Evolutionary conservation across 2,888 invertebrate genomes (phyloP), one percentile per base, ranked within the genome.

Genomic region (Tachina fera): DNA sequence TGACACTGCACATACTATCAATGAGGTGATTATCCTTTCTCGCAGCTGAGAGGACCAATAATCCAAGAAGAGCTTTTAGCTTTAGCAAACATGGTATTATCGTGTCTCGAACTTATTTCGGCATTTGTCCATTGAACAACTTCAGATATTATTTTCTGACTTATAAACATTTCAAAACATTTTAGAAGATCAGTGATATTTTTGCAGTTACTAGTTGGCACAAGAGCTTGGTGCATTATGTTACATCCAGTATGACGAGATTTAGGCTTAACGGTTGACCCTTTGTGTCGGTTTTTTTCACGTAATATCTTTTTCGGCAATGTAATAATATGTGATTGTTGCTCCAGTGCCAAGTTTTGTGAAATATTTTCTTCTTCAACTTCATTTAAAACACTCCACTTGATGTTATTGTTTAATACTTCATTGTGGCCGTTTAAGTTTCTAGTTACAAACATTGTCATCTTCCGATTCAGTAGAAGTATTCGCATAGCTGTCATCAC

Each of bases 81-180:
- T 19, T 1, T 63, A 45, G 63, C 19, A 45, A 16, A 19, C 45
- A 43, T 63, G 63, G 63, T 45, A 16, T 43, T 61, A 61, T 61
- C 16, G 16, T 43, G 63, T 63, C 13, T 60, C 60, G 14, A 63
- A 63, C 43, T 63, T 43, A 63, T 63, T 63, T 63, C 43, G 41
- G 43, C 43, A 63, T 63, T 63, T 63, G 61, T 63, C 43, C 41
- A 58, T 58, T 58, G 31, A 58, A 58, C 14, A 31, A 58, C 31
- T 58, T 58, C 58, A 58, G 58, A 58, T 58, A 58, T 58, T 58
- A 58, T 58, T 58, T 58, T 39, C 58, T 63, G 16, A 63, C 16
- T 61, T 61, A 63, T 63, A 43, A 63, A 63, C 61, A 43, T 61
- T 61, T 61, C 53, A 71, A 71, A 71, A 43, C 71, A 72, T 41